A percentile compares a stretch with the other conserved stretches of the same genome.
Conservation (phyloP, 2,797 vertebrate species). For the Luscinia luscinia region DNA sequence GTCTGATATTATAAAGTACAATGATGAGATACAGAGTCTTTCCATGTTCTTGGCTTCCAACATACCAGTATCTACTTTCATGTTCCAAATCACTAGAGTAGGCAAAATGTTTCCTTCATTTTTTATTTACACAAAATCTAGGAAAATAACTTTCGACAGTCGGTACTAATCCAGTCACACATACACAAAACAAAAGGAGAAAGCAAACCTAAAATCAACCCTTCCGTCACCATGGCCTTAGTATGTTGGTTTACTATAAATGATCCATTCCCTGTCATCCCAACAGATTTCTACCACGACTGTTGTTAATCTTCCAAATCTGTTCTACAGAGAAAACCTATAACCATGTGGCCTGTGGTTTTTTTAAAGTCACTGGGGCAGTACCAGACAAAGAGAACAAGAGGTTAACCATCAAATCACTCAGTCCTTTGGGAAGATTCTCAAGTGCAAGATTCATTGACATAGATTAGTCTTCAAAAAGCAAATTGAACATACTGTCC, state of each 20-base stretch:
- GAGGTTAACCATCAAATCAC: background rate
- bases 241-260: background rate
- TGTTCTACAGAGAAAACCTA: background rate
- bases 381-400: background rate
- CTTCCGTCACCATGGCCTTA: background rate
- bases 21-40: background rate
- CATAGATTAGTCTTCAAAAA: background rate
- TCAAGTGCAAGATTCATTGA: background rate
- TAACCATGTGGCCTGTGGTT: background rate
- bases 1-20: constrained; percentile 6
- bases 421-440: background rate
- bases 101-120: background rate
- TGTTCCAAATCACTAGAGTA: constrained; percentile 8
- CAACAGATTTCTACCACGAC: background rate
- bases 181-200: background rate
- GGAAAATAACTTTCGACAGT: background rate
- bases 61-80: background rate
- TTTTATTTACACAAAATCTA: constrained; percentile 20
- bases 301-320: background rate
- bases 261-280: background rate
- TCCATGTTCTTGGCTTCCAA: constrained; percentile 2
- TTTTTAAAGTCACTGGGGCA: background rate
- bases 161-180: background rate
- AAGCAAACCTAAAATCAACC: background rate
- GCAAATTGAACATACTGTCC: background rate